Evolutionary conservation across 2,113 vertebrate genomes (phyloP), one percentile per base, ranked within the genome.

Genomic region (Phaethornis superciliosus): DNA sequence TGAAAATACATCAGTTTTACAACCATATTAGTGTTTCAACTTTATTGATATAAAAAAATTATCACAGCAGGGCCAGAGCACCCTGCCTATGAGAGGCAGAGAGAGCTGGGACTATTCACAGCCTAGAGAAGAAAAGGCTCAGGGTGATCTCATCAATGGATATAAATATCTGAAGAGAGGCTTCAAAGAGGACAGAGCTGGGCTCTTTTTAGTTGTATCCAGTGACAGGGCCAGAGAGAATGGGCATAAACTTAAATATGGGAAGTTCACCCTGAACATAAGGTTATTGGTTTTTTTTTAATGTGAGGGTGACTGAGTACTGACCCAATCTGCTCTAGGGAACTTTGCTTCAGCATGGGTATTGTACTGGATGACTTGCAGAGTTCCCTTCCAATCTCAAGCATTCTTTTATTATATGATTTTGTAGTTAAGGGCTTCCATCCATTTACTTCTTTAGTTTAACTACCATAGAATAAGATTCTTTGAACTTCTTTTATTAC

Each of bases 131-230:
- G 21, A 65, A 14, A 46, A 55, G 33, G n/a, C 24, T 52, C 33
- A 16, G 13, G 24, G 28, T 4, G 18, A 37, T 22, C 65, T 52
- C 2, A 32, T 4, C 35, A 27, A 15, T 22, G 15, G 11, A 10
- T 64, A 21, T 9, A 33, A 64, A n/a, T 4, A 26, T 35, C 21
- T 42, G 40, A 69, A 75, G 33, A 7, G 30, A 44, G 8, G 24
- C 4, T 1, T 2, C 46, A 54, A 1, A 33, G 19, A 60, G 11
- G 26, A 63, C 1, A 1, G 12, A 70, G 21, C 2, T n/a, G 42
- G 33, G 40, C 40, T 40, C 40, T 40, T 40, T 40, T 40, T 40
- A 40, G 40, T 40, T 40, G 40, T 40, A 40, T 37, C 35, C 37
- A 32, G 35, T 44, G 18, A 37, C 60, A 75, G 37, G 23, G 46